Percentiles rank a stretch among this genome's conserved stretches.
Evolutionary conservation across 2,113 vertebrate species (phyloP).

Genomic region (Xiphias gladius): DNA sequence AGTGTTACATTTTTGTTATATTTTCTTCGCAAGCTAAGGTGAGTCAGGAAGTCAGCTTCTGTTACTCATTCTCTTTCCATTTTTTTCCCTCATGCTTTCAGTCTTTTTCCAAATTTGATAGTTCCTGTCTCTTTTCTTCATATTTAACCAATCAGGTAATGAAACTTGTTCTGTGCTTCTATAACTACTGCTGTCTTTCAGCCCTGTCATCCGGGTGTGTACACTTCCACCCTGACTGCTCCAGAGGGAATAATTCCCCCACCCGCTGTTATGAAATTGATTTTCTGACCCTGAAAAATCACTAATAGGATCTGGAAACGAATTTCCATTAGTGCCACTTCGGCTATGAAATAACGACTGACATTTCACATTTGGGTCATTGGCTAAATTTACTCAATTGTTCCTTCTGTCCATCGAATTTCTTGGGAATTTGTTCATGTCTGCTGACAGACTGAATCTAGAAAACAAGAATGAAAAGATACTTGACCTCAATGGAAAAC

Average conservation of each 20-base stretch:
- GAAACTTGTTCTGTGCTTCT: background rate
- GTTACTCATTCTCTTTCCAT: background rate
- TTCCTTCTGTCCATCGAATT: background rate
- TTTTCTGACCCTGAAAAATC: constrained; percentile 39
- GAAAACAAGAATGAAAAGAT: background rate
- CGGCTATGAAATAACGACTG: constrained; percentile 5
- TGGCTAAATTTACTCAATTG: background rate
- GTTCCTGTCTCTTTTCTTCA: constrained; percentile 13
- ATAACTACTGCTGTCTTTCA: background rate
- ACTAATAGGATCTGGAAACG: background rate
- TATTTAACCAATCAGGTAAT: constrained; percentile 19
- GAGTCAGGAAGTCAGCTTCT: background rate
- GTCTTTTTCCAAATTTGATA: background rate
- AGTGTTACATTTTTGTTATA: background rate
- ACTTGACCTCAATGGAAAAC: no score
- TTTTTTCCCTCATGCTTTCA: constrained; percentile 8
- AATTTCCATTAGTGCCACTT: constrained; percentile 14
- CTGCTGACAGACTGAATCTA: background rate
- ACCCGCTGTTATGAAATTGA: constrained; percentile 22
- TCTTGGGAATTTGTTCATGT: background rate
- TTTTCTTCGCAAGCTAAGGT: constrained; percentile 3
- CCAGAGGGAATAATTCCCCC: constrained; percentile 14
- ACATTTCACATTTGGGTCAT: constrained; percentile 23
- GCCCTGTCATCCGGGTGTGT: background rate
- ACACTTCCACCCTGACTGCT: background rate